Evolutionary conservation across 1,140 invertebrate genomes (phyloP), one percentile per base, ranked within the genome.

Genomic region (Drosophila murphyi): DNA sequence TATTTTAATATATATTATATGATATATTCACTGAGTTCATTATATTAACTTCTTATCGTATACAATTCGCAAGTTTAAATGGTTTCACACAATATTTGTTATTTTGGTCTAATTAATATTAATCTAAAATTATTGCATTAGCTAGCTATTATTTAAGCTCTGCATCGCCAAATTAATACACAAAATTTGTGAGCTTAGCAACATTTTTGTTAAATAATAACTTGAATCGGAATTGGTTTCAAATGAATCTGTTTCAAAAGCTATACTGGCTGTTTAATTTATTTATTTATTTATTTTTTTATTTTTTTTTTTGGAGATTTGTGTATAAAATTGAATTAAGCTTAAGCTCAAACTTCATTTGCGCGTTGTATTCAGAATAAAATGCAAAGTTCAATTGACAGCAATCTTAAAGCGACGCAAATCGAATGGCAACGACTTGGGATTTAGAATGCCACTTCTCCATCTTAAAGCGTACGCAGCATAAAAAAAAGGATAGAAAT

Each of bases 381-480:
- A 55, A 72, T 63, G 64, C 70, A 51, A 70, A 87, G 64, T 59
- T 64, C 78, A 78, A 87, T 87, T 51, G 79, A 67, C 59, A 57
- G 75, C 72, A 82, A 87, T 77, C 79, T 82, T 88, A 82, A 87
- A 87, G 83, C 79, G 82, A 88, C 82, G 59, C 76, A 88, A 87
- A 87, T 86, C 82, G 82, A 87, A 82, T 82, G 37, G 76, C 54
- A 80, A 68, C 56, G 73, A 82, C 76, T 73, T 80, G 80, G 77
- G 62, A 83, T 76, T 80, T 76, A 62, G 60, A 12, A 45, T 56
- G 51, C 28, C 4, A 39, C 34, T 28, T 20, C 10, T 39, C 35
- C 31, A 50, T 50, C 45, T 75, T 75, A 57, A 74, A 70, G 72
- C 35, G 50, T 55, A 64, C 61, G 51, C 60, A 59, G 45, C 52